Evolutionary conservation across 2,888 invertebrate genomes (phyloP).

Genomic region (Andrena haemorrhoa): DNA sequence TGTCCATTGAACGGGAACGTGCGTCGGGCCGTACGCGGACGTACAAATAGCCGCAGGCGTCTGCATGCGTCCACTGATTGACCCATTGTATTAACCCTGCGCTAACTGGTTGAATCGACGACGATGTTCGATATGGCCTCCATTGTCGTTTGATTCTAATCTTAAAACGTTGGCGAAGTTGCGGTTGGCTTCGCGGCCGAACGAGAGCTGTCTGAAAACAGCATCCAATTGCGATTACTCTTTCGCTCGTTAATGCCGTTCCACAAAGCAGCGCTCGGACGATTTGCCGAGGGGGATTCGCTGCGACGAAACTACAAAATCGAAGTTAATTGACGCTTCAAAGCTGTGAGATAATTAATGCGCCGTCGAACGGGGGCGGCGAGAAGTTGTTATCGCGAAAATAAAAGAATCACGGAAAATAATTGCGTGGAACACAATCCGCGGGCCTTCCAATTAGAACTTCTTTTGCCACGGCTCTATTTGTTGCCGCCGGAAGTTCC

Average conservation of each 20-base stretch:
- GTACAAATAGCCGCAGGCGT: slow-evolving; percentile 32
- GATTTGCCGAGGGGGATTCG: neutral
- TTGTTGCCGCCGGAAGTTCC: slow-evolving; percentile 52
- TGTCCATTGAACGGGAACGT: slow-evolving; percentile 35
- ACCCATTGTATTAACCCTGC: slow-evolving; percentile 62
- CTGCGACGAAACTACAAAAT: slow-evolving; percentile 18
- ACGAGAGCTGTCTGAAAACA: neutral
- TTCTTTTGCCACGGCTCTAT: slow-evolving; percentile 49
- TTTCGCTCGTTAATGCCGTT: slow-evolving; percentile 1
- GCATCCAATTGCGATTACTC: neutral
- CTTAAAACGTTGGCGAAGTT: neutral
- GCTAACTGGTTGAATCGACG: slow-evolving; percentile 59
- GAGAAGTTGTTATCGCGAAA: neutral
- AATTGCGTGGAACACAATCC: slow-evolving; percentile 58
- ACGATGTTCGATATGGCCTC: slow-evolving; percentile 46
- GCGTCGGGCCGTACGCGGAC: neutral
- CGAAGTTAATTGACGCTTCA: slow-evolving; percentile 35
- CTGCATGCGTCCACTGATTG: slow-evolving; percentile 53
- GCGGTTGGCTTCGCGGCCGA: neutral
- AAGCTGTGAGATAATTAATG: slow-evolving; percentile 36
- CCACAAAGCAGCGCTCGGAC: neutral
- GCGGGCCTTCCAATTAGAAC: slow-evolving; percentile 59
- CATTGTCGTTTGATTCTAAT: slow-evolving; percentile 3
- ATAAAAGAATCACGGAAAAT: slow-evolving; percentile 49
- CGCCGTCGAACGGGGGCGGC: neutral